Percentiles rank a stretch among this genome's conserved stretches.
These are phyloP conservation scores for Eupithecia vulgata DNA, from an alignment of 2,888 invertebrate genomes.

Conservation along the genomic window DNA sequence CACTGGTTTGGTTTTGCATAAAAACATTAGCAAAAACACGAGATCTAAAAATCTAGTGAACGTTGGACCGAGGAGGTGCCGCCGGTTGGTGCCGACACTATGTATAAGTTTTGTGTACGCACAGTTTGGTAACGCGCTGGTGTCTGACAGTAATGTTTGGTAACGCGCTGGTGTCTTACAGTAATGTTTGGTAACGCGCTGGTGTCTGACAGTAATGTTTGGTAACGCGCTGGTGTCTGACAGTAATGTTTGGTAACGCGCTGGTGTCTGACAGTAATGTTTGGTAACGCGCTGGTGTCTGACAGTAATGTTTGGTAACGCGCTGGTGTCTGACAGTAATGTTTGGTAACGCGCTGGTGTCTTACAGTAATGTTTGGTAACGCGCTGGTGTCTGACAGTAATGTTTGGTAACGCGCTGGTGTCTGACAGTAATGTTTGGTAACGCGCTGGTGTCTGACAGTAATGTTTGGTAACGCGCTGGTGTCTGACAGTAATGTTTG, in stretches of 20 bases:
- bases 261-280: conserved; percentile 10
- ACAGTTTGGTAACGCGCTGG: conserved; percentile 22
- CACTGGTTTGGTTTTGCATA: not conserved
- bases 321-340: conserved; percentile 8
- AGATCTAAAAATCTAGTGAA: not conserved
- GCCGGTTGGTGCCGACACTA: conserved; percentile 1
- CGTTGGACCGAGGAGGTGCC: not conserved
- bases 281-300: conserved; percentile 25
- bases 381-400: conserved; percentile 7
- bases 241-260: conserved; percentile 21
- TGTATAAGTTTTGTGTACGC: conserved; percentile 17
- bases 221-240: conserved; percentile 22
- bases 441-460: conserved; percentile 16
- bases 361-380: too few species aligned
- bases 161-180: conserved; percentile 18
- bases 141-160: conserved; percentile 24
- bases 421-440: conserved; percentile 20
- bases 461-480: conserved; percentile 21
- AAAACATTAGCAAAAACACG: not conserved
- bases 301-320: conserved; percentile 23
- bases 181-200: conserved; percentile 19
- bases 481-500: conserved; percentile 20
- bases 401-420: conserved; percentile 24
- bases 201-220: conserved; percentile 19
- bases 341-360: too few species aligned